Evolutionary conservation across 2,113 vertebrate genomes (phyloP).

Genomic region (Sterrhoptilus dennistouni): DNA sequence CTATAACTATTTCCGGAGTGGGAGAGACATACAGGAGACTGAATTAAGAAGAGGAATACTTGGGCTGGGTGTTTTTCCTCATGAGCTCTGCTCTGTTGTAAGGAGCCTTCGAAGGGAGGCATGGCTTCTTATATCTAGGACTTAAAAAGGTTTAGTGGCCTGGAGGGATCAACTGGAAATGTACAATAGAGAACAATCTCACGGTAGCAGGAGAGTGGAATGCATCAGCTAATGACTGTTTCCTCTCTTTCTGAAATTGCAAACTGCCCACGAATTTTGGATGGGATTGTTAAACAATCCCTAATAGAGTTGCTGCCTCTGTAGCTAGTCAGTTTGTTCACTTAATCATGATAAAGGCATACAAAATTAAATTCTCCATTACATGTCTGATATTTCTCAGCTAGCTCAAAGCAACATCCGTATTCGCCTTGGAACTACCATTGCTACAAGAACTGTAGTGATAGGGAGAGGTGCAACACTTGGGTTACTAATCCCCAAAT

Average conservation of each 20-base stretch:
- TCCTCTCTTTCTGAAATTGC: not conserved
- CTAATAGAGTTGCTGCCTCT: not conserved
- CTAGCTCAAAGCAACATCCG: not conserved
- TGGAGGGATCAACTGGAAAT: not conserved
- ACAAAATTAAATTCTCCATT: not conserved
- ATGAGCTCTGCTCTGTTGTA: not conserved
- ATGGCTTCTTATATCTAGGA: not conserved
- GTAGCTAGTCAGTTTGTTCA: not conserved
- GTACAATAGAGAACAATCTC: not conserved
- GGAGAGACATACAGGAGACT: not conserved
- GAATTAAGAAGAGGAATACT: not conserved
- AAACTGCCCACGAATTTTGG: not conserved
- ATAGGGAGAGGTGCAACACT: not conserved
- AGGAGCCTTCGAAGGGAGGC: not conserved
- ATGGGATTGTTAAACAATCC: not conserved
- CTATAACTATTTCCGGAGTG: not conserved
- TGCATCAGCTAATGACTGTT: not conserved
- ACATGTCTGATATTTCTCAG: not conserved
- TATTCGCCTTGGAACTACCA: not conserved
- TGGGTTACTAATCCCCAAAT: not conserved
- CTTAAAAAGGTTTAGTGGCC: slow-evolving; percentile 11
- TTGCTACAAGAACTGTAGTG: not conserved
- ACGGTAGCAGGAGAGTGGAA: not conserved
- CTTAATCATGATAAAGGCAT: not conserved
- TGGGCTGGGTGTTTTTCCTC: not conserved